Conservation (phyloP, 2,797 vertebrate species). For the Urocyon cinereoargenteus region DNA sequence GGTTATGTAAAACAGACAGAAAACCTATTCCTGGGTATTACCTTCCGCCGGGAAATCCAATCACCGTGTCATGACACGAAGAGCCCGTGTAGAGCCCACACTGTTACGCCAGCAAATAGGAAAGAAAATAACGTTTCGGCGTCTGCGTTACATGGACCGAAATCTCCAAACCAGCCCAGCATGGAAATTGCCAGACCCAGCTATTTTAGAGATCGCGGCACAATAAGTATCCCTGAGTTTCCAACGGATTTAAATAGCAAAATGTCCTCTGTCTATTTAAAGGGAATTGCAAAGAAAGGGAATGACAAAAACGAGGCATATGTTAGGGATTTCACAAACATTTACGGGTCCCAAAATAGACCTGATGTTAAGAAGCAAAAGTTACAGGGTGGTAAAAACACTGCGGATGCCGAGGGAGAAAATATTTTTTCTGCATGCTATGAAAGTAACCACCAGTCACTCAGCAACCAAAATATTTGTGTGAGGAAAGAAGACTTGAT, state of each 20-base stretch:
- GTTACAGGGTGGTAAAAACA: conserved; percentile 54
- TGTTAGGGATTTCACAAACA: conserved; percentile 70
- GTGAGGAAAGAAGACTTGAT: background rate
- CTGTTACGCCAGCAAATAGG: background rate
- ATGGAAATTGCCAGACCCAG: background rate
- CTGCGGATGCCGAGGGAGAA: background rate
- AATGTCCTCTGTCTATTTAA: conserved; percentile 61
- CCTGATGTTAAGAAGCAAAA: conserved; percentile 67
- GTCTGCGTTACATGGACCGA: background rate
- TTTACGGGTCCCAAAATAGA: conserved; percentile 48
- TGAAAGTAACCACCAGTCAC: conserved; percentile 39
- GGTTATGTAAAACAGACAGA: background rate
- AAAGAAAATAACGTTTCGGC: conserved; percentile 36
- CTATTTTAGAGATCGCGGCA: conserved; percentile 53
- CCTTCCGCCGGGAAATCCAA: background rate
- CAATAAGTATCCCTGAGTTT: conserved; percentile 59
- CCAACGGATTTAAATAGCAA: conserved; percentile 68
- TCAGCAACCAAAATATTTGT: background rate
- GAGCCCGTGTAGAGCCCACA: background rate
- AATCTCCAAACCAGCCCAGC: conserved; percentile 7
- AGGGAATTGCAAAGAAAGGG: conserved; percentile 51
- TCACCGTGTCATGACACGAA: background rate
- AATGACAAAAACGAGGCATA: conserved; percentile 49
- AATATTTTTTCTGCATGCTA: background rate
- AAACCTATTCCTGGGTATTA: background rate